Conservation (phyloP, 2,888 invertebrate genomes). For the Acanthosoma haemorrhoidale region DNA sequence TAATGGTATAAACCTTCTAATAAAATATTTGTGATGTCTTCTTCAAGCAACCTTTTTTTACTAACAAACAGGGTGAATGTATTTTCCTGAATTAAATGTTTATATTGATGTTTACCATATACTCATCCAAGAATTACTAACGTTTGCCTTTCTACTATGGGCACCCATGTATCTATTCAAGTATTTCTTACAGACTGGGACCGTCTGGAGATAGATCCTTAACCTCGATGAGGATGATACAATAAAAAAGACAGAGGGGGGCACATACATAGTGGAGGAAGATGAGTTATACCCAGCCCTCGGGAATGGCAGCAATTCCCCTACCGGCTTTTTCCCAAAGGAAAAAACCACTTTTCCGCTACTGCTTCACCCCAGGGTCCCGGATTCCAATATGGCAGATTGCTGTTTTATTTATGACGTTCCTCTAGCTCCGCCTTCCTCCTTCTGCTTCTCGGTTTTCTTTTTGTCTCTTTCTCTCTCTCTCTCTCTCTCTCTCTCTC, state of each 20-base stretch:
- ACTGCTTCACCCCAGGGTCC: not conserved
- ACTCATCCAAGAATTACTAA: too few relatives aligned
- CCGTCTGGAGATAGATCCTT: too few relatives aligned
- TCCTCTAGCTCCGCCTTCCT: constrained; percentile 27
- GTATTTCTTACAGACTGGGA: too few relatives aligned
- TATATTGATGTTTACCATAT: too few relatives aligned
- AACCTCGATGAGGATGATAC: not conserved
- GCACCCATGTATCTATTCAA: too few relatives aligned
- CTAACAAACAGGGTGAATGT: too few relatives aligned
- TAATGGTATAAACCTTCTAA: too few relatives aligned
- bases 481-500: constrained; percentile 21
- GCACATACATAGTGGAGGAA: too few relatives aligned
- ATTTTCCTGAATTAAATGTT: too few relatives aligned
- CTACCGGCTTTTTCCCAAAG: constrained; percentile 1
- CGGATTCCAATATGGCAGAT: constrained; percentile 24
- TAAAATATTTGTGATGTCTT: too few relatives aligned
- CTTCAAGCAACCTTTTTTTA: too few relatives aligned
- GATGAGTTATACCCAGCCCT: constrained; percentile 10
- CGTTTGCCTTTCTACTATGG: too few relatives aligned
- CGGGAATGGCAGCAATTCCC: constrained; percentile 12
- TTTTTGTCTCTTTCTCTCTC: constrained; percentile 8
- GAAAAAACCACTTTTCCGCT: constrained; percentile 19
- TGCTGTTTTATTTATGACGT: constrained; percentile 29
- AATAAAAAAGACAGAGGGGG: not conserved
- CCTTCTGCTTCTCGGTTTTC: constrained; percentile 34